Percentiles rank a stretch among this genome's conserved stretches.
Conservation (phyloP, 2,113 vertebrate genomes). For the Poeciliopsis occidentalis region DNA sequence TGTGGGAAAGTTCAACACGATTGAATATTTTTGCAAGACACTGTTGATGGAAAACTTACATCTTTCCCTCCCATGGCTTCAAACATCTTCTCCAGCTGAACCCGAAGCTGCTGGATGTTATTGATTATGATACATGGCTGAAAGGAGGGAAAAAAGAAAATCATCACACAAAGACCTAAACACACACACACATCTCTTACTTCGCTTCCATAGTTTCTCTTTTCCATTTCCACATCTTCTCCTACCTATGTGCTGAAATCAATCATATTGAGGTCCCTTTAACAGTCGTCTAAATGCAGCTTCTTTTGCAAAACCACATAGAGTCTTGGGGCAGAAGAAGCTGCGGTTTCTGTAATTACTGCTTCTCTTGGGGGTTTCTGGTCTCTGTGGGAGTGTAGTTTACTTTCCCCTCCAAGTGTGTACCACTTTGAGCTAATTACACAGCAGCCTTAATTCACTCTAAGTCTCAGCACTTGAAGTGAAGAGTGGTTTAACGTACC, state of each 20-base stretch:
- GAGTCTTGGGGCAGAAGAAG: constrained; percentile 41
- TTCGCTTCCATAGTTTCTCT: constrained; percentile 6
- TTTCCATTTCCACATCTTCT: constrained; percentile 13
- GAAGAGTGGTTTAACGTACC: constrained; percentile 25
- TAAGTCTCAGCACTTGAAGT: constrained; percentile 18
- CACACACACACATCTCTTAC: not conserved
- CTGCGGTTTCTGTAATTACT: constrained; percentile 52
- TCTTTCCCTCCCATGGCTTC: constrained; percentile 98
- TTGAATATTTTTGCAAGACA: not conserved
- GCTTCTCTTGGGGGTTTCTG: constrained; percentile 30
- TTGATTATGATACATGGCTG: constrained; percentile 98
- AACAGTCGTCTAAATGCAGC: constrained; percentile 34
- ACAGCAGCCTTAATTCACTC: constrained; percentile 53
- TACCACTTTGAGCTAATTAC: constrained; percentile 69
- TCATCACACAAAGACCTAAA: constrained; percentile 13
- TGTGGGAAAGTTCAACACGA: not conserved
- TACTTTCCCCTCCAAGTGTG: constrained; percentile 23
- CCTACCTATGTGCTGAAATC: constrained; percentile 43
- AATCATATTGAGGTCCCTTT: constrained; percentile 42
- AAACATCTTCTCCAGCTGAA: constrained; percentile 98
- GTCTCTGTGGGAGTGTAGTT: constrained; percentile 52
- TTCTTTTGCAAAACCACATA: constrained; percentile 37
- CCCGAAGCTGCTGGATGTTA: constrained; percentile 96
- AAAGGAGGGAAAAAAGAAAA: constrained; percentile 29
- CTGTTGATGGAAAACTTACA: constrained; percentile 71